Conservation (phyloP, 37 sponge, comb jelly and placozoan genomes). For the Halichondria panicea region DNA sequence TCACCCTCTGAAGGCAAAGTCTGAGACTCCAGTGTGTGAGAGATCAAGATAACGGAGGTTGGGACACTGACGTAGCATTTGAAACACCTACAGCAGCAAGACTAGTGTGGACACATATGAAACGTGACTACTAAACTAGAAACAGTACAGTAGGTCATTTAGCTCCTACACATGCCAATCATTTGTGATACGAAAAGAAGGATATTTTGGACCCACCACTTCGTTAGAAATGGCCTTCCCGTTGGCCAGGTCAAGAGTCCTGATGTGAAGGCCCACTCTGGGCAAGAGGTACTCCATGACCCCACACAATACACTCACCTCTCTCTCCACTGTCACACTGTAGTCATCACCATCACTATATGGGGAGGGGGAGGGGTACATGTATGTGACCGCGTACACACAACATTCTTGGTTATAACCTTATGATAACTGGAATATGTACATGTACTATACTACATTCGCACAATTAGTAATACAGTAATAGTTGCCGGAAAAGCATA, state of each 20-base stretch:
- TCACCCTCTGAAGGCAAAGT: conserved; percentile 81
- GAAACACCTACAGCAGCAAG: conserved; percentile 40
- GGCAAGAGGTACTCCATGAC: conserved; percentile 68
- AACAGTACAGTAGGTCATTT: neutral
- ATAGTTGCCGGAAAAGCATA: no score
- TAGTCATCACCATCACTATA: neutral
- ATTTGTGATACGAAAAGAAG: neutral
- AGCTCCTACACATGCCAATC: neutral
- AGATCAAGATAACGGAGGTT: conserved; percentile 73
- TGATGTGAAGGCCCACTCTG: conserved; percentile 54
- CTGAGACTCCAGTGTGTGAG: conserved; percentile 71
- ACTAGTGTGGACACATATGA: neutral
- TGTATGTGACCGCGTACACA: no score
- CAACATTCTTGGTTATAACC: no score
- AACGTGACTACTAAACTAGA: neutral
- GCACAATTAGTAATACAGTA: no score
- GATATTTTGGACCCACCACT: conserved; percentile 29
- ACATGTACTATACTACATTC: neutral
- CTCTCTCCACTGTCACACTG: neutral
- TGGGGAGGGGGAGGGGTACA: neutral
- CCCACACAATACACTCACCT: conserved; percentile 48
- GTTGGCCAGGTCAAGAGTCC: conserved; percentile 62
- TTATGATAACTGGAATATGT: no score
- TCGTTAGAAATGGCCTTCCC: conserved; percentile 66
- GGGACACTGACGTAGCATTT: conserved; percentile 71